Evolutionary conservation across 1,140 invertebrate genomes (phyloP).

Genomic region (Bradysia coprophila): DNA sequence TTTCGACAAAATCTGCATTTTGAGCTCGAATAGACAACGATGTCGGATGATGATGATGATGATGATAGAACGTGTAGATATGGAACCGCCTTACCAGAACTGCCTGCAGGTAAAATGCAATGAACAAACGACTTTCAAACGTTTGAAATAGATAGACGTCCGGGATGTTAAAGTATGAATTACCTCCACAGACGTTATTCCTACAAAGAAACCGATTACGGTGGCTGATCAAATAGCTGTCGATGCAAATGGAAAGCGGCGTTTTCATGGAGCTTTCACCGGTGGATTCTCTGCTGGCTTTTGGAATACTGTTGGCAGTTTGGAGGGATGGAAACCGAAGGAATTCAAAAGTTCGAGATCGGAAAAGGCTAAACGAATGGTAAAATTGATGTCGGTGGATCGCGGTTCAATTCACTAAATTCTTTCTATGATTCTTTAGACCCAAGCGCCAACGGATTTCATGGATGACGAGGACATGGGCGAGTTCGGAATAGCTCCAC

Average conservation of each 20-base stretch:
- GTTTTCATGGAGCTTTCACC: slow-evolving; percentile 98
- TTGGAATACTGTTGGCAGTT: slow-evolving; percentile 89
- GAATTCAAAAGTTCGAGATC: slow-evolving; percentile 78
- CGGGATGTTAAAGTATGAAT: slow-evolving; percentile 10
- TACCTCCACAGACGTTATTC: slow-evolving; percentile 42
- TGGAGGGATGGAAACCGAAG: slow-evolving; percentile 87
- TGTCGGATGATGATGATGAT: slow-evolving; percentile 24
- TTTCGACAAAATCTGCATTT: too few species aligned
- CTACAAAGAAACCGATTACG: slow-evolving; percentile 60
- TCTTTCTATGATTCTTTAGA: background rate
- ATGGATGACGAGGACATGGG: slow-evolving; percentile 97
- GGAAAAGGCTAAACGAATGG: slow-evolving; percentile 35
- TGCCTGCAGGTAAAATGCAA: slow-evolving; percentile 50
- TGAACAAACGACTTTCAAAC: slow-evolving; percentile 5
- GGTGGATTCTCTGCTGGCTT: slow-evolving; percentile 98
- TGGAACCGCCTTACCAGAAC: slow-evolving; percentile 54
- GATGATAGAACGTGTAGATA: slow-evolving; percentile 48
- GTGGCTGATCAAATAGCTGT: slow-evolving; percentile 80
- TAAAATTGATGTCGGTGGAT: too few species aligned
- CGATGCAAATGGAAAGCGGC: slow-evolving; percentile 71
- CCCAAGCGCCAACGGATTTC: slow-evolving; percentile 73
- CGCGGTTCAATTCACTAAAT: slow-evolving; percentile 1
- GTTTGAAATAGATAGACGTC: too few species aligned
- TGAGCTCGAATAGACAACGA: too few species aligned
- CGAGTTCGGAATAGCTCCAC: slow-evolving; percentile 90